Evolutionary conservation across 1,140 invertebrate genomes (phyloP).

Genomic region (Drosophila tropicalis): DNA sequence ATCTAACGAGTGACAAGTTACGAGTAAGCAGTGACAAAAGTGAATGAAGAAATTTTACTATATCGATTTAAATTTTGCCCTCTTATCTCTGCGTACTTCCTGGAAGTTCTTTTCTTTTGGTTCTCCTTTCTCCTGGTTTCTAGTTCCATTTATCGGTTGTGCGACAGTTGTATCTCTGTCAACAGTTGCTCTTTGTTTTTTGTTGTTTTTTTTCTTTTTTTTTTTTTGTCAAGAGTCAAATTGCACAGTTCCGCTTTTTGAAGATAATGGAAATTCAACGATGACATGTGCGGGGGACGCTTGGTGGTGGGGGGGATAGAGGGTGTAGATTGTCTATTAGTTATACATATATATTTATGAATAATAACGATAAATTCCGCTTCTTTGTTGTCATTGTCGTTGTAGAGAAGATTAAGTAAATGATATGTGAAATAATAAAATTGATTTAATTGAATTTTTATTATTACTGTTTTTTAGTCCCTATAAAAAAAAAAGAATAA

Average conservation of each 20-base stretch:
- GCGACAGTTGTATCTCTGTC: background rate
- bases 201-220: constrained; percentile 1
- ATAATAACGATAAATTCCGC: constrained; percentile 17
- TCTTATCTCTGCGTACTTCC: too few relatives aligned
- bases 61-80: too few relatives aligned
- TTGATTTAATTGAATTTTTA: constrained; percentile 18
- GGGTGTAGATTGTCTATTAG: background rate
- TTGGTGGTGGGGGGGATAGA: background rate
- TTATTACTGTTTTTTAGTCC: background rate
- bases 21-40: too few relatives aligned
- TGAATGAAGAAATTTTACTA: too few relatives aligned
- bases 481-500: background rate
- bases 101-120: background rate
- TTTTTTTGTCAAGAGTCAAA: background rate
- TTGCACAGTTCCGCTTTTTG: constrained; percentile 19
- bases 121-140: background rate
- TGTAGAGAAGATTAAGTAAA: constrained; percentile 37
- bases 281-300: constrained; percentile 4
- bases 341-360: background rate
- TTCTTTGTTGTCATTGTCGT: constrained; percentile 42
- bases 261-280: constrained; percentile 38
- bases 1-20: too few relatives aligned
- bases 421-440: constrained; percentile 30
- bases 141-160: constrained; percentile 6
- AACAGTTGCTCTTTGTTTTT: constrained; percentile 10